phyloP scores from a whole-genome alignment of 2,888 invertebrate species.

The Notodonta ziczac region DNA sequence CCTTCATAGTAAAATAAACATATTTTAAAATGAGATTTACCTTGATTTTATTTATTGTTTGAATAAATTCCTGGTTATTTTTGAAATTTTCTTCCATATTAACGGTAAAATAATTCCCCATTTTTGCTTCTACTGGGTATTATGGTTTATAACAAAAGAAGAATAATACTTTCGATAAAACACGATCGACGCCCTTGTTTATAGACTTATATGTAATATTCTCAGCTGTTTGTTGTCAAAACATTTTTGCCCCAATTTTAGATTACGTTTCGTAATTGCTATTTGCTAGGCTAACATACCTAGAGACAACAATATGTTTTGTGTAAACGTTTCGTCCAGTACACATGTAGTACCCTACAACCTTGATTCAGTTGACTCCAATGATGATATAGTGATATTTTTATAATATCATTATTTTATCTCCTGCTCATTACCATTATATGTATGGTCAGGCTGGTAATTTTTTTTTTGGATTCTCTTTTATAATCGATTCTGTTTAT shows the following conservation, averaged over 20 bases:
- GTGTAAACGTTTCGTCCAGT: too few relatives aligned
- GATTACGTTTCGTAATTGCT: not conserved
- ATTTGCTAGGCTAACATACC: too few relatives aligned
- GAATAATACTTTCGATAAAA: slow-evolving; percentile 20
- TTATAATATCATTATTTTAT: too few relatives aligned
- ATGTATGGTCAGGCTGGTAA: too few relatives aligned
- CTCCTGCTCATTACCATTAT: too few relatives aligned
- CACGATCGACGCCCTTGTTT: slow-evolving; percentile 28
- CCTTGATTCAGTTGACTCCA: too few relatives aligned
- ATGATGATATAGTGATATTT: too few relatives aligned
- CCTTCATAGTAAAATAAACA: not conserved
- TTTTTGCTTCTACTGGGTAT: slow-evolving; percentile 41
- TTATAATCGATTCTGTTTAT: too few relatives aligned
- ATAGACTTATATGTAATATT: slow-evolving; percentile 14
- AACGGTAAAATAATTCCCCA: slow-evolving; percentile 85
- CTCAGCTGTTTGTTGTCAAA: slow-evolving; percentile 37
- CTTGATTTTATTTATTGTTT: slow-evolving; percentile 87
- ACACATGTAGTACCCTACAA: too few relatives aligned
- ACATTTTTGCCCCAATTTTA: not conserved
- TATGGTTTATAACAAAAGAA: not conserved
- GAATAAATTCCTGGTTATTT: slow-evolving; percentile 88
- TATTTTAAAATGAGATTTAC: slow-evolving; percentile 54
- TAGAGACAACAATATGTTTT: too few relatives aligned
- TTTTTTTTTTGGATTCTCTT: too few relatives aligned
- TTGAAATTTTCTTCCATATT: slow-evolving; percentile 88